Evolutionary conservation across 2,888 invertebrate species (phyloP), one percentile per base, ranked within the genome.

Genomic region (Octodonta nipae): DNA sequence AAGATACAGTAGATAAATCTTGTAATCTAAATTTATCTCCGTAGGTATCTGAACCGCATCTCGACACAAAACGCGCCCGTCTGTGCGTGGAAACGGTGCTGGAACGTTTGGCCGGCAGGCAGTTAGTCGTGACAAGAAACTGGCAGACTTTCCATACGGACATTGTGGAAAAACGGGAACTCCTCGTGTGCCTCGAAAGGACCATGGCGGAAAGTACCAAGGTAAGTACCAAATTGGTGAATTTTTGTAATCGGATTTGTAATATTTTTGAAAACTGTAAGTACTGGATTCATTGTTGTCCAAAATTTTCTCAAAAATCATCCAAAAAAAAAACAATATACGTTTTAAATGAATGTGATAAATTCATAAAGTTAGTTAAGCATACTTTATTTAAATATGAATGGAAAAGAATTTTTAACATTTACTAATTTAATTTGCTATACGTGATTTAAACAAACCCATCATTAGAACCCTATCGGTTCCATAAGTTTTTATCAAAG

Each of bases 141-240:
- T 78, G 79, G 71, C 75, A 80, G 55, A 71, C 70, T 53, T 79
- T 77, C 73, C 73, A 76, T 51, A 73, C 71, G 37, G 72, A 69
- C 40, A 67, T 79, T 40, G 67, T 69, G 34, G 71, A 73, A 55
- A 66, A 67, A 53, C 65, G 63, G 41, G 66, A 66, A 55, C 57
- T 65, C 32, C 58, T 64, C 46, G 59, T 65, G 37, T 58, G 64
- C 41, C 57, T 67, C 45, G 68, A 70, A 48, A 58, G 56, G 51
- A 67, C 67, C 47, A 70, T 71, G 64, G 71, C 71, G 46, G 78
- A 78, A 51, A 75, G 76, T 51, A 68, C 70, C 45, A 73, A 71
- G 71, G 37, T 38, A 38, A 37, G 37, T 36, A 35, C 12, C 7
- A 4, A 11, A 20, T n/a, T 20, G 20, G 20, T 7, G n/a, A 20